phyloP scores from a whole-genome alignment of 2,888 invertebrate species.

The Caenorhabditis sulstoni region DNA sequence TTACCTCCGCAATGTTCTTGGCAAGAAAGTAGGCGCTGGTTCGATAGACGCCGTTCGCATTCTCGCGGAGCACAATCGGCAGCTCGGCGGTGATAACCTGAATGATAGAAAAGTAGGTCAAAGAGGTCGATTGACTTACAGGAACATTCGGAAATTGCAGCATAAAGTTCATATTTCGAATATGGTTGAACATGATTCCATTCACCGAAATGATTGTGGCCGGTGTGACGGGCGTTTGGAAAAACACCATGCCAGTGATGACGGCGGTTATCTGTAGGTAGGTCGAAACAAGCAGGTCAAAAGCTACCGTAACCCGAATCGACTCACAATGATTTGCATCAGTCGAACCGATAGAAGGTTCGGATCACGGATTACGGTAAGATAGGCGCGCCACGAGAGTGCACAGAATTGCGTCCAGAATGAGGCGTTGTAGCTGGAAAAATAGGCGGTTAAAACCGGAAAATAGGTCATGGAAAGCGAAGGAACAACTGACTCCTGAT shows the following conservation, averaged over 20 bases:
- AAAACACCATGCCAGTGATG: slow-evolving; percentile 87
- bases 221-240: slow-evolving; percentile 83
- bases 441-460: background rate
- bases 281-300: background rate
- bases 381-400: slow-evolving; percentile 85
- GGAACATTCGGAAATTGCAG: slow-evolving; percentile 73
- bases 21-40: slow-evolving; percentile 92
- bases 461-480: background rate
- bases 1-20: slow-evolving; percentile 87
- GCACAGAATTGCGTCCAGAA: slow-evolving; percentile 66
- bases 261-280: slow-evolving; percentile 81
- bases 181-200: slow-evolving; percentile 91
- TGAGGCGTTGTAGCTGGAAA: slow-evolving; percentile 65
- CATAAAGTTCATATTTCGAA: slow-evolving; percentile 94
- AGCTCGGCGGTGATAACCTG: slow-evolving; percentile 92
- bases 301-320: too few relatives aligned
- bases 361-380: slow-evolving; percentile 83
- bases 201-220: slow-evolving; percentile 90
- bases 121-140: too few relatives aligned
- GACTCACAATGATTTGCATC: slow-evolving; percentile 90
- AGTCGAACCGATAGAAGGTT: slow-evolving; percentile 91
- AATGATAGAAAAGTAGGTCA: background rate
- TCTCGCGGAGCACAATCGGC: slow-evolving; percentile 91
- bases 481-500: slow-evolving; percentile 52
- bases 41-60: slow-evolving; percentile 92